phyloP scores from a whole-genome alignment of 2,797 vertebrate species.

The Tokudaia muenninki region DNA sequence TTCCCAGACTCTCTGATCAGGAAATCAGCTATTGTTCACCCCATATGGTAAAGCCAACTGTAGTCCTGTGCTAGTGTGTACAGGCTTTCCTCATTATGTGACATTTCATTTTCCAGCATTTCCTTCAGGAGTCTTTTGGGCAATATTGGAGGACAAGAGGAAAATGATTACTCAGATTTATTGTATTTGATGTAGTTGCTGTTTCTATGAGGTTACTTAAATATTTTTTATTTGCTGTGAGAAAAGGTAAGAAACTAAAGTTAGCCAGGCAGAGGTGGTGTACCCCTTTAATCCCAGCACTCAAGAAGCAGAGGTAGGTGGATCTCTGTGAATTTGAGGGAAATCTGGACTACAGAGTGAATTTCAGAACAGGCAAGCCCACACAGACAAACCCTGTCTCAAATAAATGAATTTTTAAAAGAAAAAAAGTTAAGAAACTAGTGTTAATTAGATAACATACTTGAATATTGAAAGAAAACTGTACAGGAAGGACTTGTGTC shows the following conservation, averaged over 20 bases:
- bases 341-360: not conserved
- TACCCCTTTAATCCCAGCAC: too few species aligned
- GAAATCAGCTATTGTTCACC: not conserved
- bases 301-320: not conserved
- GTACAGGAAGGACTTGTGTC: not conserved
- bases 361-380: not conserved
- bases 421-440: not conserved
- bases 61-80: conserved; percentile 45
- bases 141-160: conserved; percentile 36
- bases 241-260: not conserved
- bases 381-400: not conserved
- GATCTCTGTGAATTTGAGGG: not conserved
- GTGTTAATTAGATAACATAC: not conserved
- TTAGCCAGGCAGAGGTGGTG: not conserved
- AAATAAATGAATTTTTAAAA: not conserved
- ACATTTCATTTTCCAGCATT: not conserved
- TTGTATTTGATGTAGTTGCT: not conserved
- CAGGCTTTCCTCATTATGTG: not conserved
- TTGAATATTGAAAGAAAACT: not conserved
- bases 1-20: not conserved
- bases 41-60: not conserved
- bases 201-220: conserved; percentile 15
- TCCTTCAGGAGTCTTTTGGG: conserved; percentile 21
- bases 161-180: conserved; percentile 44
- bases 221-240: conserved; percentile 25